Base-by-base conservation (phyloP, 2,888 invertebrate species). In the Athrips mouffetella region DNA sequence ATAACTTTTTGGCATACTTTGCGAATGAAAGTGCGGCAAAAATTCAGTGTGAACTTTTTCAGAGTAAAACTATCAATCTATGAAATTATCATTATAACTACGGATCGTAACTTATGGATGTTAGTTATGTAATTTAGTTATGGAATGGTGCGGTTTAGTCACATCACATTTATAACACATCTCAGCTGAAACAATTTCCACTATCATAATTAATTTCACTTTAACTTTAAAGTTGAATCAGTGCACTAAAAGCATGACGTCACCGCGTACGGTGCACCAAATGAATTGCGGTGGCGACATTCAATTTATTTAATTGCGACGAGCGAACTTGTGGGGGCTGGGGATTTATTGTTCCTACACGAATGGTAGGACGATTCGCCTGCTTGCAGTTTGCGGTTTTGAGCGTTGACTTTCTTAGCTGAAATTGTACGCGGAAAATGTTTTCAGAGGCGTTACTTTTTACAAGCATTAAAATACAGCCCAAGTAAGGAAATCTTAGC, bases 241-340 rank as follows among this genome's bases (percentile, higher is more conserved):
- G 31, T 33, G 39, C 45, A 42, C 23, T 44, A 49, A 39, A 52
- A 48, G 44, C 47, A 37, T 50, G 33, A 46, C 45, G 47, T 51
- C 53, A 45, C 46, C 16, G 18, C 20, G 48, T 39, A 48, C 51
- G 48, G 51, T 45, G 45, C 47, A 49, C 44, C 46, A 51, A 67
- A 69, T 67, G 58, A 64, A 67, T 62, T 58, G 59, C 54, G 54
- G 51, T 44, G 46, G 57, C 55, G 55, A 61, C 66, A 65, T 70
- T 70, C 67, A 72, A 73, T 74, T 74, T 72, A 64, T 69, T 67
- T 74, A 73, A 73, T 73, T 70, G 67, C 63, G 59, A 51, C 51
- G 51, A 54, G 57, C 52, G 48, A 58, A 66, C 59, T 67, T 62
- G 63, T 49, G 60, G 60, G 49, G 54, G 42, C 51, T 54, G 67